Base-by-base conservation (phyloP, 2,113 vertebrate species). In the Cranoglanis bouderius region DNA sequence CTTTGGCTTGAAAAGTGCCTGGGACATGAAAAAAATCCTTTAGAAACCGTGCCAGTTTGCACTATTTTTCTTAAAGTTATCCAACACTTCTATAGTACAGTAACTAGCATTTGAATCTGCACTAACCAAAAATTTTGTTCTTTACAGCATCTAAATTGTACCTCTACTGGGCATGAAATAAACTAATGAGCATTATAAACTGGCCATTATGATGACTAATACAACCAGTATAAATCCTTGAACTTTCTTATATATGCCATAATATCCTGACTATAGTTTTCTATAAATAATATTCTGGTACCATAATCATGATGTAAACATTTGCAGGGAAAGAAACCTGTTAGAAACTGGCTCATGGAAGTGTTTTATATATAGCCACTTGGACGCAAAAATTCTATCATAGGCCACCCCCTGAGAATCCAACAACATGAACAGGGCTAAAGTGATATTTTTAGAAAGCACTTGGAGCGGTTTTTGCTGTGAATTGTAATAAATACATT, bases 331-430 rank as follows among this genome's bases (percentile, higher is more conserved):
- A 12, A 57, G 19, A 55, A 80, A 80, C 12, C 40, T 51, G 77
- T 80, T 80, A 49, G 13, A 80, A 81, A 81, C 78, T 57, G 78
- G 19, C 80, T 82, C 35, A 82, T 59, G 53, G 53, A 38, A 38
- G 4, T 38, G 35, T 59, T 82, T 82, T 82, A 82, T 82, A 59
- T 82, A 40, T 57, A 82, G 19, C 53, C 80, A 82, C 19, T 38
- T 57, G 19, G 53, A 82, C 3, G 14, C 46, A 80, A 59, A 35
- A 57, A 55, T 24, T 82, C n/a, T 21, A 82, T 57, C n/a, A 55
- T 10, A 82, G 80, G 80, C 51, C 49, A 81, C n/a, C 18, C 13
- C 13, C 46, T n/a, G 8, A n/a, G 51, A 55, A 80, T 55, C 29
- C 2, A 49, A 78, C 38, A 75, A 43, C 72, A 49, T 26, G 74